These are phyloP conservation scores for Numenius arquata DNA, from an alignment of 2,113 vertebrate species.

Conservation along the genomic window DNA sequence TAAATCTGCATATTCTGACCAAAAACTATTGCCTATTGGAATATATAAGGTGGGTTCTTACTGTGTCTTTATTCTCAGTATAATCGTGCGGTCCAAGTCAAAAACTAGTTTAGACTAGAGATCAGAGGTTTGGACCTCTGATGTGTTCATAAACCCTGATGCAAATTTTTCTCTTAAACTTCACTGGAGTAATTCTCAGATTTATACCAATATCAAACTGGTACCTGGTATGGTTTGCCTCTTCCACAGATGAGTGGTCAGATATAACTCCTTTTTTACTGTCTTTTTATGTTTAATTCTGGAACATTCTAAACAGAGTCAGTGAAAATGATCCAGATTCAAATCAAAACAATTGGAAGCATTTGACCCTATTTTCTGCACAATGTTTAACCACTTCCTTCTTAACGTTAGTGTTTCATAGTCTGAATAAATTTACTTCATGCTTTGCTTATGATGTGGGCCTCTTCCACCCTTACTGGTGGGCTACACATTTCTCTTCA, in stretches of 20 bases:
- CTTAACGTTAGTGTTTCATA: background rate
- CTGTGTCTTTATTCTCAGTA: background rate
- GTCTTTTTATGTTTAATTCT: background rate
- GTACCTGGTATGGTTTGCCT: background rate
- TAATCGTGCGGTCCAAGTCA: background rate
- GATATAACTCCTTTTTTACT: background rate
- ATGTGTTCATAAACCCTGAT: background rate
- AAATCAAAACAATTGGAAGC: background rate
- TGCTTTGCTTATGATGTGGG: background rate
- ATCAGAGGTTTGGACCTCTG: background rate
- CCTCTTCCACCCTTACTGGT: background rate
- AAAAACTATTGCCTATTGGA: background rate
- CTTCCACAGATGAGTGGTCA: background rate
- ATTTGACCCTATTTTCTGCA: background rate
- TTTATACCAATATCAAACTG: background rate
- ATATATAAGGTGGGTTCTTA: background rate
- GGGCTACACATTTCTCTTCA: background rate
- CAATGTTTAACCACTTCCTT: background rate
- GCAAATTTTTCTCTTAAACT: background rate
- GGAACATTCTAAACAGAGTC: background rate
- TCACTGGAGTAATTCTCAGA: background rate
- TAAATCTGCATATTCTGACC: background rate
- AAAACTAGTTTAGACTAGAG: background rate
- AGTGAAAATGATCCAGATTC: background rate
- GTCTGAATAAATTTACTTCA: background rate